Evolutionary conservation across 2,797 vertebrate species (phyloP), one percentile per base, ranked within the genome.

Genomic region (Peromyscus aztecus): DNA sequence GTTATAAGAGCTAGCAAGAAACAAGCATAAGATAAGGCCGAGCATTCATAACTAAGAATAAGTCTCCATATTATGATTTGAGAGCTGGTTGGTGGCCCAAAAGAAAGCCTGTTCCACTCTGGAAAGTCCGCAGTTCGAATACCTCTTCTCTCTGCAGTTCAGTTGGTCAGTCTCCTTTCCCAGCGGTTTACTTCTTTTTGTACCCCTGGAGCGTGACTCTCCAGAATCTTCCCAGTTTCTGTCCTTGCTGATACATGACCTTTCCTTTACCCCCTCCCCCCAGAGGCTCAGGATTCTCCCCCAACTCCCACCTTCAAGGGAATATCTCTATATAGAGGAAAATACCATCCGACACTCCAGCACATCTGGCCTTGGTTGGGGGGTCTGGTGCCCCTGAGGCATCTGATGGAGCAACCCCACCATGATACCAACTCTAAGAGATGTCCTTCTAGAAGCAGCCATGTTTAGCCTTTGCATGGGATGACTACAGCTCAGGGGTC

Each of bases 361-460:
- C 34, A 12, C 31, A 17, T 40, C 75, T n/a, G 73, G 24, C 10
- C 31, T n/a, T 61, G 91, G 24, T 75, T 2, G 5, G 11, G 4
- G 52, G 61, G 0, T 46, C 49, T 57, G 5, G 4, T 80, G 52
- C 19, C 21, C 77, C 87, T 23, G 6, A 29, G 34, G 67, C 40
- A 7, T 0, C 40, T n/a, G 27, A 21, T 2, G 3, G 46, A 31
- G 34, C 19, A 34, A 34, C 2, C 17, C 13, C n/a, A 1, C 0
- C 0, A 31, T 12, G 9, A n/a, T 14, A 10, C 7, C 46, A 11
- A 14, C 6, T 40, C 89, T n/a, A 76, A 40, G 52, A 91, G 75
- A 11, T 23, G 0, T 16, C 52, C 1, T 83, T 24, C 5, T 11
- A 37, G 27, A 49, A 10, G 14, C 43, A 40, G 46, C 73, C 31